Conservation (phyloP, 2,113 vertebrate genomes). For the Smithornis capensis region DNA sequence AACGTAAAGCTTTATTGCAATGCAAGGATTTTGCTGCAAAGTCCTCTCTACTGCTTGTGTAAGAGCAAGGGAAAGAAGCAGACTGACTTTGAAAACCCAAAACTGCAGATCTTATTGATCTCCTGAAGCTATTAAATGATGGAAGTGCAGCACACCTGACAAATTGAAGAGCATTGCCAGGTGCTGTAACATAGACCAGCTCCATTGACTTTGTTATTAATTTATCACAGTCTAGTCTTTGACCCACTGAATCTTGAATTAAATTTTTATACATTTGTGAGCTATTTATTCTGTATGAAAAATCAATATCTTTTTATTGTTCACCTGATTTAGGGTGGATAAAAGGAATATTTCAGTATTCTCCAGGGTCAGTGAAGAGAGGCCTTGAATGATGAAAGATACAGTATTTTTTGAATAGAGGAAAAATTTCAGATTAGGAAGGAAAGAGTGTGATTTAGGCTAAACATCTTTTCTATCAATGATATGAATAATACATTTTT, state of each 20-base stretch:
- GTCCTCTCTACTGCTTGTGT: neutral
- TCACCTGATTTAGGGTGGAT: conserved; percentile 14
- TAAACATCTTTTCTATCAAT: conserved; percentile 10
- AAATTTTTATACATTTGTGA: neutral
- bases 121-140: neutral
- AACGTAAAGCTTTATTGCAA: neutral
- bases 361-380: neutral
- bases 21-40: neutral
- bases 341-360: conserved; percentile 19
- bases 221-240: neutral
- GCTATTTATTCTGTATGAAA: neutral
- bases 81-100: neutral
- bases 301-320: conserved; percentile 19
- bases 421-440: neutral
- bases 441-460: neutral
- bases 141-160: neutral
- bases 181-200: neutral
- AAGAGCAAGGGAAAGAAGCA: neutral
- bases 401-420: neutral
- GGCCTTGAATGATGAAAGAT: neutral
- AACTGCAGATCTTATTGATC: neutral
- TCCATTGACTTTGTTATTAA: neutral
- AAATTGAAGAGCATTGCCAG: neutral
- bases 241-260: neutral
- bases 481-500: conserved; percentile 17